Percentiles rank a stretch among this genome's conserved stretches.
phyloP scores from a whole-genome alignment of 1,140 invertebrate species.

The Drosophila nebulosa region DNA sequence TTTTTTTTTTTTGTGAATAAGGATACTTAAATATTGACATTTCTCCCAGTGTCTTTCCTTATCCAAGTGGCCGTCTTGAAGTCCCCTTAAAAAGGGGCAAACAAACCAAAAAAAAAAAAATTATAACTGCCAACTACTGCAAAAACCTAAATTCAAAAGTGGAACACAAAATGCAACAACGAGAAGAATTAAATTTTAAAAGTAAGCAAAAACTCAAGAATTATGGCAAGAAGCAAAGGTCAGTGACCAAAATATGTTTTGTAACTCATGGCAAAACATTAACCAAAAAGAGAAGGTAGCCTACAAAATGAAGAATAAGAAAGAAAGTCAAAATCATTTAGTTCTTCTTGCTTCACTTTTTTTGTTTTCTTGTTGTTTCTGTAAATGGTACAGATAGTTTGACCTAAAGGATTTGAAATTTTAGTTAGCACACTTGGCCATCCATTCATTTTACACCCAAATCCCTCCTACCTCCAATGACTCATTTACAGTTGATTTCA shows the following conservation, averaged over 20 bases:
- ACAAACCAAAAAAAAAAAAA: background rate
- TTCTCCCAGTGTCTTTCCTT: conserved; percentile 9
- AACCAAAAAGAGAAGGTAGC: conserved; percentile 49
- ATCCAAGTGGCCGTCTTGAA: conserved; percentile 33
- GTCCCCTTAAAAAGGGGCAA: background rate
- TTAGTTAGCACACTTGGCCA: background rate
- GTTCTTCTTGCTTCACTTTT: background rate
- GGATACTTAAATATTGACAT: background rate
- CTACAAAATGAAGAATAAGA: conserved; percentile 21
- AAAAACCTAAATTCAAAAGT: conserved; percentile 56
- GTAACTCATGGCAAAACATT: conserved; percentile 44
- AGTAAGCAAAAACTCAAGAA: conserved; percentile 32
- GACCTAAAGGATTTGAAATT: background rate
- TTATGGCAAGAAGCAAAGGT: conserved; percentile 48
- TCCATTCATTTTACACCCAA: background rate
- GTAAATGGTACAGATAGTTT: background rate
- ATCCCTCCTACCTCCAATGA: background rate
- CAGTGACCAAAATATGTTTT: conserved; percentile 63
- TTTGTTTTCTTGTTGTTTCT: background rate
- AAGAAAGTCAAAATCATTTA: background rate
- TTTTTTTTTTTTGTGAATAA: too few relatives aligned
- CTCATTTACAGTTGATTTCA: conserved; percentile 29
- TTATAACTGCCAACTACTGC: conserved; percentile 41
- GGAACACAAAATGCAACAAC: conserved; percentile 49
- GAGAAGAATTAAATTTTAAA: conserved; percentile 34